These are phyloP conservation scores for Luehdorfia chinensis DNA, from an alignment of 1,140 invertebrate species.

Conservation along the genomic window DNA sequence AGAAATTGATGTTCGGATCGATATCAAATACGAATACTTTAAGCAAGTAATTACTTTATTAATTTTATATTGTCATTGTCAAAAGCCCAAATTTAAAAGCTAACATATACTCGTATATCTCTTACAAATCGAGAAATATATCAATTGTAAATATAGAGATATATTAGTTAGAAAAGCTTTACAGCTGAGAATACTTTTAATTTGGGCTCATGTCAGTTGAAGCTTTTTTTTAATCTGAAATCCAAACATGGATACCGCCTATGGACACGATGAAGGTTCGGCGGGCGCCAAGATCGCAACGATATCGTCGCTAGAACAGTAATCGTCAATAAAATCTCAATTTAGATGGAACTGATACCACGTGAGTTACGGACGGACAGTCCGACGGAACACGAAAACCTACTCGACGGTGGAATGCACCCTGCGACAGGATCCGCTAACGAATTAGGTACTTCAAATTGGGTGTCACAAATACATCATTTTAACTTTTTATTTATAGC, in stretches of 20 bases:
- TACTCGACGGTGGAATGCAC: slow-evolving; percentile 69
- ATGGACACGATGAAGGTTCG: slow-evolving; percentile 33
- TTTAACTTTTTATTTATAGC: slow-evolving; percentile 40
- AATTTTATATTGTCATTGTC: slow-evolving; percentile 1
- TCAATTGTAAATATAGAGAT: no score
- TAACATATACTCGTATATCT: no score
- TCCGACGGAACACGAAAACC: slow-evolving; percentile 70
- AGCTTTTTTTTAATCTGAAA: slow-evolving; percentile 16
- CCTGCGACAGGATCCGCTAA: slow-evolving; percentile 65
- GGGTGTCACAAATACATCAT: slow-evolving; percentile 42
- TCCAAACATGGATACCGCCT: slow-evolving; percentile 33
- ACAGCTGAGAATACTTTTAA: no score
- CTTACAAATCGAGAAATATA: no score
- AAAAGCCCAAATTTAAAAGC: neutral
- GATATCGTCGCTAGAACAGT: slow-evolving; percentile 72
- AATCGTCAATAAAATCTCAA: slow-evolving; percentile 77
- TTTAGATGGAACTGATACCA: slow-evolving; percentile 74
- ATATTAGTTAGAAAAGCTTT: no score
- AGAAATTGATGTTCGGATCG: slow-evolving; percentile 44
- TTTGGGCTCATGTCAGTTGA: no score
- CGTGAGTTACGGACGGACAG: slow-evolving; percentile 71
- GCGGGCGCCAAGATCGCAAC: slow-evolving; percentile 74
- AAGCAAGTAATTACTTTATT: neutral
- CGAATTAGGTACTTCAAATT: slow-evolving; percentile 66
- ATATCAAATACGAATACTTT: slow-evolving; percentile 30